Base-by-base conservation (phyloP, 2,888 invertebrate genomes). In the Acronicta aceris region DNA sequence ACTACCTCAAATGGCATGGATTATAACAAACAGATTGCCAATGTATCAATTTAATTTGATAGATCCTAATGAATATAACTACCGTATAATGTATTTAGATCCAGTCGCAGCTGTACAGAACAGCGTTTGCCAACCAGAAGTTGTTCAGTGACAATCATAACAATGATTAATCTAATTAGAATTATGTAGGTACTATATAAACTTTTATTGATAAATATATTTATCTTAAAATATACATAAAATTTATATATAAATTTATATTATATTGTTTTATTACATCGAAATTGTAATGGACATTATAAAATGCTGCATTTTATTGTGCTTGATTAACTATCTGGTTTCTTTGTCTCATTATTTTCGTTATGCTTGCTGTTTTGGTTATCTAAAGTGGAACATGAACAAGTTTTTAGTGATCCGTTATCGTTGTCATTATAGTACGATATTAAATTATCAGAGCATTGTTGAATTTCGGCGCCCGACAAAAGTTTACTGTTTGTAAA, bases 1-100 rank as follows among this genome's bases (percentile, higher is more conserved):
- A 73, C 86, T 95, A 36, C 95, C 96, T 43, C 97, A 97, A 84
- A 95, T 95, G 65, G 95, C 96, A 5, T 98, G 98, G 98, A 94
- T 97, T 10, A 95, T 98, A 71, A 96, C 97, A 3, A 98, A 98
- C 84, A 95, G 95, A 59, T 86, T 98, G 61, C 97, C 97, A 2
- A 95, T 96, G 89, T 98, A 96, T 89, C 94, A 98, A 52, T 97
- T 97, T 75, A 95, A 96, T 64, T 91, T 95, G 47, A 91, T 98
- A 61, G 94, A 97, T 79, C 95, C 95, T 40, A 90, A 95, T 60
- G 96, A 96, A 59, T 95, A 96, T 36, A 98, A 98, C 88, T 98
- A 96, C 85, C 95, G 97, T 52, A 95, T 98, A 33, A 95, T 97
- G 86, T 96, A 95, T 66, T 96, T 97, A 15, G 95, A 95, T 79